Percentiles rank a stretch among this genome's conserved stretches.
Evolutionary conservation across 2,888 invertebrate species (phyloP).

Genomic region (Coenonympha arcania): DNA sequence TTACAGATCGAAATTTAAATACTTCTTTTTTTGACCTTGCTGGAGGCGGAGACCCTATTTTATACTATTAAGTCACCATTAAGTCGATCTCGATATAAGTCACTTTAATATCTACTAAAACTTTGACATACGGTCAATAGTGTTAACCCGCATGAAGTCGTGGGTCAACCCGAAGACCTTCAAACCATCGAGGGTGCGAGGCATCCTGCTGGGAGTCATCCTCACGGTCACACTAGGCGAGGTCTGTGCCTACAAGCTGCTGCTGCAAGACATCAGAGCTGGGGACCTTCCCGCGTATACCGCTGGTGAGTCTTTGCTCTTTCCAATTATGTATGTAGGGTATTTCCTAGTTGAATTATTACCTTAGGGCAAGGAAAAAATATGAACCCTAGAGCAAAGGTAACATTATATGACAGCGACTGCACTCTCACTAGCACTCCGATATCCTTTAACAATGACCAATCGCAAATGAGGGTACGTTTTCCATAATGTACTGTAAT

Average conservation of each 20-base stretch:
- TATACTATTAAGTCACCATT: no score
- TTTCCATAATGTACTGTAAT: no score
- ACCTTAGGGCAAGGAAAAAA: no score
- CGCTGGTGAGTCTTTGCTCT: constrained; percentile 18
- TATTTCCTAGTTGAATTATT: no score
- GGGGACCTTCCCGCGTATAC: constrained; percentile 22
- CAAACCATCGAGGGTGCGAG: constrained; percentile 15
- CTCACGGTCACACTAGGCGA: constrained; percentile 21
- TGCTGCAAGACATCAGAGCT: constrained; percentile 21
- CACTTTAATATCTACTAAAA: background rate
- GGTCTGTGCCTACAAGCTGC: constrained; percentile 23
- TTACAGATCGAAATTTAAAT: constrained; percentile 86
- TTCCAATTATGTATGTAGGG: no score
- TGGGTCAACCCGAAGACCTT: constrained; percentile 21
- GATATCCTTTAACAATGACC: no score
- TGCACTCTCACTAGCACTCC: no score
- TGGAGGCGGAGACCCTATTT: constrained; percentile 85
- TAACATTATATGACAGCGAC: no score
- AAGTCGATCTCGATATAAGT: background rate
- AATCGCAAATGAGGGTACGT: no score
- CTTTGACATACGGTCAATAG: constrained; percentile 9
- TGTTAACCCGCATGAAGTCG: constrained; percentile 14
- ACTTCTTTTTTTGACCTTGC: constrained; percentile 86
- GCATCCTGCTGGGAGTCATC: constrained; percentile 17
- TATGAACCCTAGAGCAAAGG: no score